Percentiles rank a stretch among this genome's conserved stretches.
These are phyloP conservation scores for Dipus sagitta DNA, from an alignment of 2,797 vertebrate species.

Conservation along the genomic window DNA sequence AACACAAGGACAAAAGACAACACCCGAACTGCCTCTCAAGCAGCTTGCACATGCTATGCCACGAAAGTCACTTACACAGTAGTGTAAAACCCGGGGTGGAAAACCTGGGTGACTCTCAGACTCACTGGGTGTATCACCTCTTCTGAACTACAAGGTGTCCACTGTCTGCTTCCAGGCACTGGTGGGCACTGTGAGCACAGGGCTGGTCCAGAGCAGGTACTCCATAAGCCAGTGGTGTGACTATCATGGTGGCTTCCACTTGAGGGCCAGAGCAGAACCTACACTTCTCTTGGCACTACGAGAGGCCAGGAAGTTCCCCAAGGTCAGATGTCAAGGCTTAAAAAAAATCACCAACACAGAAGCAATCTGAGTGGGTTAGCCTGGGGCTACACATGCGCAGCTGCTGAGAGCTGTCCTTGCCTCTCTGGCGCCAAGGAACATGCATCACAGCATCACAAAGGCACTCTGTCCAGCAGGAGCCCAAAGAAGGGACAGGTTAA, in stretches of 20 bases:
- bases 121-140: not conserved
- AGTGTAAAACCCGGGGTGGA: not conserved
- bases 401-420: not conserved
- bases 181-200: not conserved
- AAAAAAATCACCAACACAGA: constrained; percentile 21
- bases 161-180: not conserved
- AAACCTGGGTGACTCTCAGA: not conserved
- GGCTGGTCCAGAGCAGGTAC: not conserved
- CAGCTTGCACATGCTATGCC: not conserved
- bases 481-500: not conserved
- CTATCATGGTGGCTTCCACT: not conserved
- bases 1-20: not conserved
- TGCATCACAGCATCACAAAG: not conserved
- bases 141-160: not conserved
- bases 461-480: not conserved
- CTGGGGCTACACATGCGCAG: not conserved
- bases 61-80: not conserved
- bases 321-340: not conserved
- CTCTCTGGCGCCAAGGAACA: not conserved
- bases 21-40: not conserved
- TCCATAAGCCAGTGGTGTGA: not conserved
- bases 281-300: not conserved
- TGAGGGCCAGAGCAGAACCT: not conserved
- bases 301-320: not conserved
- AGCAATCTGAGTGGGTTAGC: not conserved